Conservation (phyloP, 2,797 vertebrate genomes). For the Cyclopterus lumpus region DNA sequence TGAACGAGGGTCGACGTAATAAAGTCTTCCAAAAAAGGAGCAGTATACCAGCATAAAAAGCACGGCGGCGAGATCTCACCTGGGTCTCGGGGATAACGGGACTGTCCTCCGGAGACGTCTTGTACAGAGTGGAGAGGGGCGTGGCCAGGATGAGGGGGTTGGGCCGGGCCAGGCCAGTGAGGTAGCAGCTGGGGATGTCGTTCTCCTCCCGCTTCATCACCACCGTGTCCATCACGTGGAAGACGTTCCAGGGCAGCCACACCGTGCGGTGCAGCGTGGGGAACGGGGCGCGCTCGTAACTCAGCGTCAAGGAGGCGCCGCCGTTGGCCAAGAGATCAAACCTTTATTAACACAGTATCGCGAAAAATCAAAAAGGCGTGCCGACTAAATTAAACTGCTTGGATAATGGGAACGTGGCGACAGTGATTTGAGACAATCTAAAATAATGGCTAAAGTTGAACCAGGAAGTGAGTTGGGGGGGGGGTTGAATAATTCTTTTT, state of each 20-base stretch:
- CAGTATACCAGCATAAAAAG: slow-evolving; percentile 43
- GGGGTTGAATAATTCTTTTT: neutral
- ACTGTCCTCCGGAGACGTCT: slow-evolving; percentile 93
- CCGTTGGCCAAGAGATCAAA: slow-evolving; percentile 97
- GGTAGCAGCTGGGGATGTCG: slow-evolving; percentile 94
- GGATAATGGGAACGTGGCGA: neutral
- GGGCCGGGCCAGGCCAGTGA: slow-evolving; percentile 93
- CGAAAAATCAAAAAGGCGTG: neutral
- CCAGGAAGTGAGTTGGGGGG: neutral
- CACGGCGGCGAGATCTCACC: slow-evolving; percentile 76
- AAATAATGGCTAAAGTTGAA: neutral
- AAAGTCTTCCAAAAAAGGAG: slow-evolving; percentile 38
- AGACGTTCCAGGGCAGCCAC: slow-evolving; percentile 97
- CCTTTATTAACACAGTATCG: slow-evolving; percentile 76
- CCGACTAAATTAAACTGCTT: neutral
- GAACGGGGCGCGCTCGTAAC: slow-evolving; percentile 93
- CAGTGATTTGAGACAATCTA: neutral
- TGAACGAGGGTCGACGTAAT: slow-evolving; percentile 45
- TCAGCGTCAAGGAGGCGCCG: slow-evolving; percentile 92
- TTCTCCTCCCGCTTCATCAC: slow-evolving; percentile 98
- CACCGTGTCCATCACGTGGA: slow-evolving; percentile 96
- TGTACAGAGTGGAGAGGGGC: slow-evolving; percentile 94
- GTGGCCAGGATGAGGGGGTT: slow-evolving; percentile 92
- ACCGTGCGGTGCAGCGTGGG: slow-evolving; percentile 91
- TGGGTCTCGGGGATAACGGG: slow-evolving; percentile 98